These are phyloP conservation scores for Incurvaria masculella DNA, from an alignment of 2,888 invertebrate genomes.

Conservation along the genomic window DNA sequence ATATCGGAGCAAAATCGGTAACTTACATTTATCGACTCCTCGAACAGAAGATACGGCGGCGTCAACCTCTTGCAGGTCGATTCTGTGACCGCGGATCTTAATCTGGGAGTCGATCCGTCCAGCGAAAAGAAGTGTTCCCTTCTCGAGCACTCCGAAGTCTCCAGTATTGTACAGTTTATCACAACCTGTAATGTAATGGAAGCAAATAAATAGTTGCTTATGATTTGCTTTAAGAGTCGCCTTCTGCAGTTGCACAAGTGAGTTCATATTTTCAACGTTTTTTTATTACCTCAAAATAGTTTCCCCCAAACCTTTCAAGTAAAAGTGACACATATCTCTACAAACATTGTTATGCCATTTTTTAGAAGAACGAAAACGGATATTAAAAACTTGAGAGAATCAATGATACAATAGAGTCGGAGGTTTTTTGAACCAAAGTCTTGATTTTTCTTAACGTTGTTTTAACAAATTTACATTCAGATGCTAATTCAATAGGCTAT, in stretches of 20 bases:
- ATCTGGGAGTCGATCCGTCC: constrained; percentile 84
- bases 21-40: constrained; percentile 66
- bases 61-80: constrained; percentile 83
- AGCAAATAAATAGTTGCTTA: background rate
- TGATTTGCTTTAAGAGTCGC: too few relatives aligned
- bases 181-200: constrained; percentile 48
- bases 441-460: too few relatives aligned
- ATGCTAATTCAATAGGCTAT: too few relatives aligned
- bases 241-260: background rate
- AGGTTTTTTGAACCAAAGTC: too few relatives aligned
- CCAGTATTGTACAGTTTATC: constrained; percentile 78
- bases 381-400: background rate
- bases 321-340: too few relatives aligned
- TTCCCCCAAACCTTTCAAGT: too few relatives aligned
- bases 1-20: too few relatives aligned
- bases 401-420: constrained; percentile 2
- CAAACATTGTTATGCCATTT: too few relatives aligned
- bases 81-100: constrained; percentile 83
- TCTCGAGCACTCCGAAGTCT: constrained; percentile 72
- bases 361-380: too few relatives aligned
- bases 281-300: too few relatives aligned
- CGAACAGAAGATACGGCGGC: constrained; percentile 61
- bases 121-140: constrained; percentile 69
- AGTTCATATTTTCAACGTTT: background rate
- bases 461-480: too few relatives aligned